Conservation (phyloP, 2,888 invertebrate genomes). For the Actias luna region DNA sequence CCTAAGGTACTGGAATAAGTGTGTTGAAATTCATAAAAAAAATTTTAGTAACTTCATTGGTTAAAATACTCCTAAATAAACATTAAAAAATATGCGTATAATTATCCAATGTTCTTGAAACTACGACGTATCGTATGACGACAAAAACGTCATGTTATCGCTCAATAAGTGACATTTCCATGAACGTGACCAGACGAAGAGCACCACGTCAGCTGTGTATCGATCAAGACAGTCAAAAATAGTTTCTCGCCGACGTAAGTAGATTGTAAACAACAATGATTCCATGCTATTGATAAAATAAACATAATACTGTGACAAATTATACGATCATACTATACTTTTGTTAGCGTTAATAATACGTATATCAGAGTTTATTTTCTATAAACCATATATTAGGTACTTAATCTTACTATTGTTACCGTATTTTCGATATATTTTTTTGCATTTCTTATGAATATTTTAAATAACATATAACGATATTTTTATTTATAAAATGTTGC, state of each 20-base stretch:
- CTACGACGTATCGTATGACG: slow-evolving; percentile 23
- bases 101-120: slow-evolving; percentile 13
- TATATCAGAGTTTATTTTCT: neutral
- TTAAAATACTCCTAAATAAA: neutral
- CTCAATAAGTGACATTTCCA: slow-evolving; percentile 36
- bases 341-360: neutral
- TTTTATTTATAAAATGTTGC: no score
- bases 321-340: neutral
- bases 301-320: slow-evolving; percentile 21
- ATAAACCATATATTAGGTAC: neutral
- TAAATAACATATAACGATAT: no score
- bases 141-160: slow-evolving; percentile 25
- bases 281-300: slow-evolving; percentile 40
- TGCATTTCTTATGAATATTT: neutral
- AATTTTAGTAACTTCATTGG: neutral
- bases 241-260: slow-evolving; percentile 51
- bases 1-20: slow-evolving; percentile 8
- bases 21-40: slow-evolving; percentile 9
- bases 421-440: neutral
- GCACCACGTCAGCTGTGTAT: slow-evolving; percentile 43
- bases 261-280: slow-evolving; percentile 35
- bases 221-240: slow-evolving; percentile 51
- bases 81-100: slow-evolving; percentile 26
- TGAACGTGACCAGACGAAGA: slow-evolving; percentile 45
- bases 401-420: neutral